Evolutionary conservation across 2,888 invertebrate species (phyloP), one percentile per base, ranked within the genome.

Genomic region (Unio delphinus): DNA sequence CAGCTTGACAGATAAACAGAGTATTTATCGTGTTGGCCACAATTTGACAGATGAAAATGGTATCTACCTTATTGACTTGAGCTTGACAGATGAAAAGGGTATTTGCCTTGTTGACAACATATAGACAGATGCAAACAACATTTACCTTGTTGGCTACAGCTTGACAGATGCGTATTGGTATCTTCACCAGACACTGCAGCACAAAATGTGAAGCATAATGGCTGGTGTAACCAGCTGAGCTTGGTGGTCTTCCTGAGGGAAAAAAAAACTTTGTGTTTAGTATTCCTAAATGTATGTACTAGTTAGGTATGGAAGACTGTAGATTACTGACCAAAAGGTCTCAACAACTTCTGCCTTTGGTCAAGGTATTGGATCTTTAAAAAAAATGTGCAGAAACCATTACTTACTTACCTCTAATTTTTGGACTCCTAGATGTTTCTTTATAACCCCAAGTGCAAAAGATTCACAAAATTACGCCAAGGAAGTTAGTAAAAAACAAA

Each of bases 131-230:
- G 45, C 18, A 45, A 60, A 11, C 55, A 45, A 23, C 4, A 57
- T 70, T 60, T 56, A 84, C 85, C 83, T 86, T 80, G 65, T 79
- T 78, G 54, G 83, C 84, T 15, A 82, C 56, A 26, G 82, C 73
- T 20, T 77, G 72, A 72, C 80, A 78, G 55, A 80, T 82, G 26
- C 80, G 67, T 55, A 82, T 67, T 11, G 87, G 87, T 61, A 87
- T 70, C 15, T 64, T 66, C 23, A 78, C 61, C 34, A 87, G 70
- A 69, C 86, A 84, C n/a, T 77, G 70, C 26, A 84, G 73, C 0
- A 86, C 81, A 80, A 87, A 86, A 65, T 74, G 63, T 1, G 81
- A 83, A 61, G 81, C 81, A 23, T 55, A 55, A 54, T 73, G 65
- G 28, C 58, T 30, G 23, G 34, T 23, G 26, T 28, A 18, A 23